phyloP scores from a whole-genome alignment of 2,113 vertebrate species.

The Sphyrna mokarran region DNA sequence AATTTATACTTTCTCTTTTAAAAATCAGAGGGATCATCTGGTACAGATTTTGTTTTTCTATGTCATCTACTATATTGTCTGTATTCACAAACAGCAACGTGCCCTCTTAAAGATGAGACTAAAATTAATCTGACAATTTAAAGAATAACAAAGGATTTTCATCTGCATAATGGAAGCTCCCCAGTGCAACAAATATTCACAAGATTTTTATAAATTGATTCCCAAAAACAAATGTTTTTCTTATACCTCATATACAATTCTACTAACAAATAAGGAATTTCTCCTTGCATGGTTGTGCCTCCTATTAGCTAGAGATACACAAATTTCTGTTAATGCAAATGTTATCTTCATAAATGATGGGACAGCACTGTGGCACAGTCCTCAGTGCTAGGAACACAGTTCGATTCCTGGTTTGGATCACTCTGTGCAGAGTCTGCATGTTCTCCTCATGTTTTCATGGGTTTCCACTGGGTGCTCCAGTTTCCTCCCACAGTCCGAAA shows the following conservation, averaged over 20 bases:
- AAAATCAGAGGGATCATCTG: not conserved
- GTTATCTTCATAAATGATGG: not conserved
- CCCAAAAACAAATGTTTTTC: not conserved
- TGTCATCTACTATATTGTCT: not conserved
- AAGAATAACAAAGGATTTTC: not conserved
- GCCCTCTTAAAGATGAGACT: not conserved
- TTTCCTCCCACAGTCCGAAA: too few species aligned
- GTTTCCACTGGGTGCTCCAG: too few species aligned
- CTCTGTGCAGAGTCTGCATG: too few species aligned
- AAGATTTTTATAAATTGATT: not conserved
- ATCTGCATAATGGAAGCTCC: not conserved
- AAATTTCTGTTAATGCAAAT: not conserved
- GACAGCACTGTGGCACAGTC: too few species aligned
- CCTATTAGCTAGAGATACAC: not conserved
- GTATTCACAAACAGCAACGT: not conserved
- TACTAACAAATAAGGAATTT: not conserved
- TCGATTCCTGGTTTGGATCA: too few species aligned
- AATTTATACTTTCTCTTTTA: not conserved
- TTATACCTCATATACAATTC: not conserved
- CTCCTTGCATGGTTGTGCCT: not conserved
- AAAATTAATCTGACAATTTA: not conserved
- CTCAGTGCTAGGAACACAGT: too few species aligned
- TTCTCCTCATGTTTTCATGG: too few species aligned
- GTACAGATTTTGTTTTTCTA: not conserved
- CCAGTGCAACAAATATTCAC: not conserved